Percentiles rank a stretch among this genome's conserved stretches.
These are phyloP conservation scores for Rotaria macrura DNA, from an alignment of 2,888 invertebrate genomes.

Conservation along the genomic window DNA sequence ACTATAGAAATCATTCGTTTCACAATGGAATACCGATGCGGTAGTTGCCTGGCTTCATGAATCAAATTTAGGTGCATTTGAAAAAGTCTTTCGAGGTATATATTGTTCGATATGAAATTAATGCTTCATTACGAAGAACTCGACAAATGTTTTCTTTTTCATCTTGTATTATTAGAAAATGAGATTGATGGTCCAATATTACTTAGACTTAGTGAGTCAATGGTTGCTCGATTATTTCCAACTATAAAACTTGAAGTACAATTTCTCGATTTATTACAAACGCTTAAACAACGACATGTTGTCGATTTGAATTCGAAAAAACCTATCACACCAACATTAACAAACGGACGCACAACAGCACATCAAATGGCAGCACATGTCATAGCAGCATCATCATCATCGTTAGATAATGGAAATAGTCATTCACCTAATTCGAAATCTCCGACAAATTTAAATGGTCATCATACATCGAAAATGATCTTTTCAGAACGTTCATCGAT, in stretches of 20 bases:
- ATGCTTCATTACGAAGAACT: no score
- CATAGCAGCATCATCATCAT: neutral
- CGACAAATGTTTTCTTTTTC: no score
- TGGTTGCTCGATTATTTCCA: slow-evolving; percentile 19
- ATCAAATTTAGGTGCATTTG: neutral
- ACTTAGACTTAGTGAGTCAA: neutral
- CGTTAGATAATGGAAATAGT: neutral
- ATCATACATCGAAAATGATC: neutral
- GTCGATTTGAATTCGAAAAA: neutral
- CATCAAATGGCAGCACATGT: neutral
- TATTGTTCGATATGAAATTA: neutral
- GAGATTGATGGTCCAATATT: neutral
- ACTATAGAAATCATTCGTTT: neutral
- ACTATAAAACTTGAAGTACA: slow-evolving; percentile 2
- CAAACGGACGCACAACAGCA: neutral
- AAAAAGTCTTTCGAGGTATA: neutral
- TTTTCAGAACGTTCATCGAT: neutral
- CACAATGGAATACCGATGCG: neutral
- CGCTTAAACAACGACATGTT: neutral
- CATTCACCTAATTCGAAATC: neutral
- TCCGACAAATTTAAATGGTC: neutral
- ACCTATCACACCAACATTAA: neutral
- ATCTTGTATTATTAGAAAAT: no score
- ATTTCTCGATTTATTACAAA: neutral
- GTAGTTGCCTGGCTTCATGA: neutral